Base-by-base conservation (phyloP, 1,140 invertebrate species). In the Brachionus paranguensis region DNA sequence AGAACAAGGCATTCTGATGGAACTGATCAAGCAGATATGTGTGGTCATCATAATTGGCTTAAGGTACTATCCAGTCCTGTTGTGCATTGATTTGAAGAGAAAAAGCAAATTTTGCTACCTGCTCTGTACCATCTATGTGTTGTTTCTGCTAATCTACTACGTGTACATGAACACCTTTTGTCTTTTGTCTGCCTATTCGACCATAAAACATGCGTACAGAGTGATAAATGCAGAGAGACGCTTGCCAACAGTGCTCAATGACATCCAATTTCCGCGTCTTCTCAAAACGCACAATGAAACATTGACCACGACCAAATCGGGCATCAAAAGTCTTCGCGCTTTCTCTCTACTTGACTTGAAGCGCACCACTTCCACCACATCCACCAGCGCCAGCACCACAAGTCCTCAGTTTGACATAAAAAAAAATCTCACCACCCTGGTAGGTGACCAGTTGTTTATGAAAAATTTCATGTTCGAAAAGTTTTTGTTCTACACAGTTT, bases 81-180 rank as follows among this genome's bases (percentile, higher is more conserved):
- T 83, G 24, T 83, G 60, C 20, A 33, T 68, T 2, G 45, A 55
- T 37, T 41, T 68, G 12, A 83, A 83, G 17, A 33, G 43, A 20
- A 83, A 83, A 72, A 68, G 81, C 64, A 70, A 83, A 83, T 50
- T 81, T 60, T 81, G 50, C 29, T 68, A 64, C 29, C 33, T 81
- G 10, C 11, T 81, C 10, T 81, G 78, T n/a, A 81, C 78, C 27
- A 20, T 81, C 17, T 81, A 81, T 68, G 78, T 81, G 7, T 1
- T 47, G 5, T 64, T 60, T 81, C 20, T 64, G 17, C 29, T 81
- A 2, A 24, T 64, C 27, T 81, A 81, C 14, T 81, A 81, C 8
- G 78, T 81, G 41, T 81, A 81, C 43, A 81, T 81, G 78, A 81
- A 81, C 53, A 68, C 64, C 5, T 81, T 81, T 68, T 81, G 78